Percentiles rank a stretch among this genome's conserved stretches.
phyloP scores from a whole-genome alignment of 2,888 invertebrate genomes.

The Stomorhina lunata region DNA sequence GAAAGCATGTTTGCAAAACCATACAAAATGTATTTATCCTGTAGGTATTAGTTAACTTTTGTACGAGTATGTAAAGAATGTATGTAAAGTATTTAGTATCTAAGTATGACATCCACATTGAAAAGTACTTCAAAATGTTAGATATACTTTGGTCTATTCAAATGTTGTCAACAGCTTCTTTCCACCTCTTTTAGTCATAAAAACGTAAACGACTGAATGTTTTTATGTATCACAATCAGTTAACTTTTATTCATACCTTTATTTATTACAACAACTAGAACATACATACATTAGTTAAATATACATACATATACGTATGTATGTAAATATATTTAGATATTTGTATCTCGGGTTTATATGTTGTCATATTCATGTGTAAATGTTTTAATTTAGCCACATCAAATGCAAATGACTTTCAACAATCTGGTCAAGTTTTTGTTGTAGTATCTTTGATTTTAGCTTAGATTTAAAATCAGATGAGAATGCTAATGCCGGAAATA shows the following conservation, averaged over 20 bases:
- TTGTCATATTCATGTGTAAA: not conserved
- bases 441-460: not conserved
- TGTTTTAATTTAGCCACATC: not conserved
- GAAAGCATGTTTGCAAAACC: not conserved
- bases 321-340: not conserved
- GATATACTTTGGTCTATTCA: constrained; percentile 31
- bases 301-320: not conserved
- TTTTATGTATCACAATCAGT: not conserved
- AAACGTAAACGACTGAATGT: not conserved
- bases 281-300: not conserved
- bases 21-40: not conserved
- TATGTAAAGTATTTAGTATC: too few relatives aligned
- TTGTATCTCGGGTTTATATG: too few relatives aligned
- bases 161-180: constrained; percentile 30
- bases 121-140: constrained; percentile 40
- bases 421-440: constrained; percentile 20
- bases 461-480: too few relatives aligned
- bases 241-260: not conserved
- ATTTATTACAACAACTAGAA: not conserved
- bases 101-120: not conserved
- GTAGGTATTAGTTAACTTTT: too few relatives aligned
- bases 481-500: too few relatives aligned
- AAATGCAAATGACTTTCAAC: constrained; percentile 41
- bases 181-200: not conserved
- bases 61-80: too few relatives aligned